Base-by-base conservation (phyloP, 2,888 invertebrate species). In the Nomada flava region DNA sequence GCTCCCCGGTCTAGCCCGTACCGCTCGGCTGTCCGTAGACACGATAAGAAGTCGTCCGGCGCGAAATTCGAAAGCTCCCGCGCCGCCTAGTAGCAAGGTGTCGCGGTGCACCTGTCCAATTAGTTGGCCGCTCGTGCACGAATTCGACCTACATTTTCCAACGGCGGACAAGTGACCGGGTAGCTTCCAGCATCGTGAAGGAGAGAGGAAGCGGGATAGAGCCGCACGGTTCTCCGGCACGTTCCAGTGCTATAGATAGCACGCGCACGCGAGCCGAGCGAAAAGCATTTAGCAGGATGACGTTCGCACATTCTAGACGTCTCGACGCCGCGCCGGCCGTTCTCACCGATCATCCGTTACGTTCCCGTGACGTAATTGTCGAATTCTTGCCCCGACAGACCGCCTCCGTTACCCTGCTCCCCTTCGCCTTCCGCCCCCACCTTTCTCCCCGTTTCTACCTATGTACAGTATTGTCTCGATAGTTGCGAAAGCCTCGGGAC, bases 261-360 rank as follows among this genome's bases (percentile, higher is more conserved):
- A 52, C 57, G 80, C 76, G 76, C 84, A 76, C 86, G 86, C 84
- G 86, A 75, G 82, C 79, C 82, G 82, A 87, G 88, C 85, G 89
- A 87, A 92, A 91, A 91, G 90, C 91, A 92, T 92, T 92, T 92
- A 91, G 86, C 91, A 88, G 90, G 86, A 92, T 93, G 93, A 93
- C 92, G 93, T 92, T 83, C 86, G 93, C 93, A 91, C 93, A 93
- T 93, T 93, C 92, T 92, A 89, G 90, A 91, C 90, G 89, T 88
- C 89, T 86, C 89, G 89, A 89, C 89, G 84, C 87, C 84, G 70
- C 89, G 84, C 87, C 84, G 70, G 79, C 77, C 88, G 83, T 75
- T 78, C 82, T 79, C 83, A 75, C 90, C 89, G 88, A 93, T 94
- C 92, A 94, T 94, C 92, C 93, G 93, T 91, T 93, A 93, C 90